Evolutionary conservation across 2,888 invertebrate genomes (phyloP), one percentile per base, ranked within the genome.

Genomic region (Melikaiella ostensackeni): DNA sequence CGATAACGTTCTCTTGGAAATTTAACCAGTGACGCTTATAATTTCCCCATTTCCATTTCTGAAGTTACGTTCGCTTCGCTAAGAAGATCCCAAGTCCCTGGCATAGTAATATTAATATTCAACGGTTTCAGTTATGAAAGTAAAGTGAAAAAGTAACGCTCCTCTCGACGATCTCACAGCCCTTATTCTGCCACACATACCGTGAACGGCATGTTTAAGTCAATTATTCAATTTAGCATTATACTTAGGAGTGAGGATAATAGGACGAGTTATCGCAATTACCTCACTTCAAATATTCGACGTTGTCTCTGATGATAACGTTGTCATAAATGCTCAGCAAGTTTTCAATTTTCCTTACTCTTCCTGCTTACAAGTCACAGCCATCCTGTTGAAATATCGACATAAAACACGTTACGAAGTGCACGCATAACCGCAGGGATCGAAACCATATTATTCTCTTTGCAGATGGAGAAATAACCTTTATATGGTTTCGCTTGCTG

Each of bases 81-180:
- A 87, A 88, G 87, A 87, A 88, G 88, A 88, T 86, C 81, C 84
- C 81, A 82, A 85, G 84, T 81, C 83, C 84, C 85, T 84, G 81
- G 85, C 87, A 86, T 83, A 85, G 85, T 84, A 84, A 84, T 90
- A 90, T 90, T 90, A 90, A 90, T 90, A 90, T 90, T 90, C 90
- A 90, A 90, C 90, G 86, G 86, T 89, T 87, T 89, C 89, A 89
- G 90, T 90, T 90, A 90, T 90, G 90, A 90, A 90, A 90, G 89
- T 90, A 89, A 90, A 90, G 90, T 90, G 90, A 90, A 90, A 90
- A 90, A 90, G 89, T 90, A 90, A 89, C 87, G 86, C 85, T 84
- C 77, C n/a, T 70, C 70, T 33, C 50, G 13, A 70, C 50, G 70
- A 55, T 70, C 46, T 46, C 30, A 0, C 30, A 50, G 46, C 30